Percentiles rank a stretch among this genome's conserved stretches.
phyloP scores from a whole-genome alignment of 1,140 invertebrate genomes.

The Saxidomus purpurata region DNA sequence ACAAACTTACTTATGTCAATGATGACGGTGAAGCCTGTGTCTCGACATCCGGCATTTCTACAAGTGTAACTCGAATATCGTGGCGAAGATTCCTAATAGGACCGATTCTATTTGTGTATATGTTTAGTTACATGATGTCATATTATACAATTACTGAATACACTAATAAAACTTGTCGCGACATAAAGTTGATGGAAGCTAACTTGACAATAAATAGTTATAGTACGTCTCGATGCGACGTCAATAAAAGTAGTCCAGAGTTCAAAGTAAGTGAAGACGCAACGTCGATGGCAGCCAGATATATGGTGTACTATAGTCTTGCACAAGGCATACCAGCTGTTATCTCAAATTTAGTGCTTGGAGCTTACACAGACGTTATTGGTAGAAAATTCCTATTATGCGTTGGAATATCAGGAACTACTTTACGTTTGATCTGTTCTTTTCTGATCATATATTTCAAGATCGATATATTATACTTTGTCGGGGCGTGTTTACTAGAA shows the following conservation, averaged over 20 bases:
- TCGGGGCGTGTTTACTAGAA: slow-evolving; percentile 52
- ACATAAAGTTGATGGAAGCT: slow-evolving; percentile 27
- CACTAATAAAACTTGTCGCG: slow-evolving; percentile 20
- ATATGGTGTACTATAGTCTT: slow-evolving; percentile 47
- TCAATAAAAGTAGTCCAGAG: slow-evolving; percentile 38
- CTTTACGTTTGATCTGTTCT: slow-evolving; percentile 6
- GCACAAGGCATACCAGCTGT: slow-evolving; percentile 45
- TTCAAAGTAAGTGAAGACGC: slow-evolving; percentile 13
- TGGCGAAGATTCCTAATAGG: slow-evolving; percentile 45
- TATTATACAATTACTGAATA: slow-evolving; percentile 63
- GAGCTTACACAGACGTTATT: slow-evolving; percentile 47
- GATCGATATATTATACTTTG: slow-evolving; percentile 37
- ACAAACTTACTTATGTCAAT: not conserved
- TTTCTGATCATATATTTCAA: slow-evolving; percentile 53
- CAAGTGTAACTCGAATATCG: not conserved
- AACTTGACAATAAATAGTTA: slow-evolving; percentile 12
- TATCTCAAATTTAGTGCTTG: slow-evolving; percentile 47
- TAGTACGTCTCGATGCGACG: not conserved
- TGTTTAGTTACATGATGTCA: slow-evolving; percentile 61
- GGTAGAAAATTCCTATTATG: slow-evolving; percentile 53
- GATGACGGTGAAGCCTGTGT: not conserved
- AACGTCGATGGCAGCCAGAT: slow-evolving; percentile 38
- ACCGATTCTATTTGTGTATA: slow-evolving; percentile 37
- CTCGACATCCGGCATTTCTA: not conserved
- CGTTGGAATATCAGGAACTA: slow-evolving; percentile 50